These are phyloP conservation scores for Paedocypris sp. DNA, from an alignment of 2,113 vertebrate species.

Conservation along the genomic window DNA sequence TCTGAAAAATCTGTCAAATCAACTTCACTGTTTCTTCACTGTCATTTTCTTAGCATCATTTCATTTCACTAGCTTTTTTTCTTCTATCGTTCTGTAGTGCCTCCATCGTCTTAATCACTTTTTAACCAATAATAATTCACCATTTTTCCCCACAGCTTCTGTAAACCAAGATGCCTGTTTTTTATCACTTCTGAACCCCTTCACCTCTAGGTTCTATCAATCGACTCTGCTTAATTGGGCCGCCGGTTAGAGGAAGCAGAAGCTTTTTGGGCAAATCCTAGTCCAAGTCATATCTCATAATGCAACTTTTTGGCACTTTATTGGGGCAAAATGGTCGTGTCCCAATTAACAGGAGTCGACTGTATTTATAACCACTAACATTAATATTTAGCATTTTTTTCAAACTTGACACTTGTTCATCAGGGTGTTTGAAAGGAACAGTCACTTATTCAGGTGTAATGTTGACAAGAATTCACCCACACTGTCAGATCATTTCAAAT, in stretches of 20 bases:
- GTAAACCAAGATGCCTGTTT: slow-evolving; percentile 34
- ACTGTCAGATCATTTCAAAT: no score
- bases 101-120: slow-evolving; percentile 18
- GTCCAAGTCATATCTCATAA: no score
- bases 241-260: no score
- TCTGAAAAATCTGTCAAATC: no score
- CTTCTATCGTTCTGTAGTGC: slow-evolving; percentile 42
- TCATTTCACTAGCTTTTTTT: background rate
- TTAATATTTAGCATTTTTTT: slow-evolving; percentile 2
- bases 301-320: no score
- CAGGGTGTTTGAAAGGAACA: background rate
- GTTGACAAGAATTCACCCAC: no score
- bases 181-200: slow-evolving; percentile 36
- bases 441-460: slow-evolving; percentile 4
- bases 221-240: background rate
- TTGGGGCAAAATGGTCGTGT: no score
- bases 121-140: slow-evolving; percentile 38
- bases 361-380: slow-evolving; percentile 10
- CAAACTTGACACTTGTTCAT: background rate
- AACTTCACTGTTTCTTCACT: no score
- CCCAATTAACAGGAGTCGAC: no score
- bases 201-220: slow-evolving; percentile 14
- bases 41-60: no score
- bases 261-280: no score
- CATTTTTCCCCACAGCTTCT: slow-evolving; percentile 13